These are phyloP conservation scores for Odontomyia ornata DNA, from an alignment of 2,888 invertebrate species.

Conservation along the genomic window DNA sequence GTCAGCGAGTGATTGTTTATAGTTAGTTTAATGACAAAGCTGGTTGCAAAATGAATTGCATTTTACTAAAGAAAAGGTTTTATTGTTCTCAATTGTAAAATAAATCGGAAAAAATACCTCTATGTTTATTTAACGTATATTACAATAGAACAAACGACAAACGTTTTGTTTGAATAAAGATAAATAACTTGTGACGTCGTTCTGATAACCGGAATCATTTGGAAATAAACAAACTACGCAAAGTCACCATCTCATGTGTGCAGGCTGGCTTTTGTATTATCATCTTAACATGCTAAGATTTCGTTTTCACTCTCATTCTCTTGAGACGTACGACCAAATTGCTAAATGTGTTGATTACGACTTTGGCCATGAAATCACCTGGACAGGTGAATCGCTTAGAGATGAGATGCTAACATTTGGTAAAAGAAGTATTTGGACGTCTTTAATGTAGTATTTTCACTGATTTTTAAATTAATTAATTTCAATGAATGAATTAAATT, in stretches of 20 bases:
- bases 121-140: too few species aligned
- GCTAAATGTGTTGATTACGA: neutral
- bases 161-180: neutral
- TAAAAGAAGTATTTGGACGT: neutral
- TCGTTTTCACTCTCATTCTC: constrained; percentile 35
- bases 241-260: neutral
- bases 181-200: constrained; percentile 10
- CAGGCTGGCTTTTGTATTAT: neutral
- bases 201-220: constrained; percentile 37
- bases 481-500: too few species aligned
- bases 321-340: neutral
- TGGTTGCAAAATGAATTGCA: too few species aligned
- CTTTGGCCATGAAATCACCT: constrained; percentile 41
- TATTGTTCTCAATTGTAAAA: too few species aligned
- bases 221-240: neutral
- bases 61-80: too few species aligned
- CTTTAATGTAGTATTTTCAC: neutral
- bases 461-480: too few species aligned
- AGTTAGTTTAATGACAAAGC: too few species aligned
- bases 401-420: too few species aligned
- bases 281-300: constrained; percentile 18
- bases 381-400: constrained; percentile 18
- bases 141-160: neutral
- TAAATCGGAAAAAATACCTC: too few species aligned
- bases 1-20: too few species aligned